phyloP scores from a whole-genome alignment of 2,113 vertebrate species.

The Eptesicus fuscus region DNA sequence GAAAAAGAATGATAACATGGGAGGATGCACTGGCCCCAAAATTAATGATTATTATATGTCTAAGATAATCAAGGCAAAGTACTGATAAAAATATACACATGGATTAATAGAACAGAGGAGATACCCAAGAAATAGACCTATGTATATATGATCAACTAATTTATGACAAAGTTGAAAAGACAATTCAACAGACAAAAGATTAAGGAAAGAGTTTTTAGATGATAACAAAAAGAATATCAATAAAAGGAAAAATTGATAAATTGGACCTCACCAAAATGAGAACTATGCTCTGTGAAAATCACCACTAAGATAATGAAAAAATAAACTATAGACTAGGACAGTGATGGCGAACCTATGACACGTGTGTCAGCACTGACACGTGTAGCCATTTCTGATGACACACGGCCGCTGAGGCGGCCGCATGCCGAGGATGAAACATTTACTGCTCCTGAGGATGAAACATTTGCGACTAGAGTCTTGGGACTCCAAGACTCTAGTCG shows the following conservation, averaged over 20 bases:
- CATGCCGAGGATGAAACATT: too few species aligned
- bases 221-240: background rate
- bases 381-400: too few species aligned
- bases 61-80: background rate
- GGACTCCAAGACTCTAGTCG: too few species aligned
- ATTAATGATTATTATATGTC: background rate
- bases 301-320: background rate
- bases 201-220: background rate
- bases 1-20: background rate
- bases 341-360: too few species aligned
- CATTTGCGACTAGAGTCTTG: too few species aligned
- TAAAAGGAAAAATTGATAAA: background rate
- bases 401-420: too few species aligned
- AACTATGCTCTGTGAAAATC: background rate
- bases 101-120: background rate
- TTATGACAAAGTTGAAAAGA: background rate
- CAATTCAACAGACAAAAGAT: background rate
- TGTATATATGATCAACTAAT: background rate
- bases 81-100: background rate
- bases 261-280: background rate
- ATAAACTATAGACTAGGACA: background rate
- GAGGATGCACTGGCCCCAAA: background rate
- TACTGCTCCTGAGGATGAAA: too few species aligned
- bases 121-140: background rate
- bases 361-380: too few species aligned